Evolutionary conservation across 2,113 vertebrate genomes (phyloP).

Genomic region (Nematolebias whitei): DNA sequence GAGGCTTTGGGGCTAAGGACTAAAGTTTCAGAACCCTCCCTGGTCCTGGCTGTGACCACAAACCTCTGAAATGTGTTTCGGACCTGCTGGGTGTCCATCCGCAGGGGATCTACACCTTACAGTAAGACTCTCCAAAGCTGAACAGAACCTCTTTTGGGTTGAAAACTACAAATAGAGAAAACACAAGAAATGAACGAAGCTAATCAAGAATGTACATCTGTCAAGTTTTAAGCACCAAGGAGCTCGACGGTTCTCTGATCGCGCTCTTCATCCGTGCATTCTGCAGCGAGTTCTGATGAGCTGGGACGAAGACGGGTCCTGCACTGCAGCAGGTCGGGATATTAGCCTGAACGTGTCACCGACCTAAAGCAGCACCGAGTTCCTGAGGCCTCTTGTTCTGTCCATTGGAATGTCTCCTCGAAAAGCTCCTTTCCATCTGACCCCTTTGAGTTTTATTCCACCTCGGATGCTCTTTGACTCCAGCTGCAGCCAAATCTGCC

Average conservation of each 20-base stretch:
- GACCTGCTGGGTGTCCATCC: too few relatives aligned
- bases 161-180: background rate
- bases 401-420: slow-evolving; percentile 21
- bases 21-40: too few relatives aligned
- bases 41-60: too few relatives aligned
- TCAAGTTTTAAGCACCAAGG: slow-evolving; percentile 31
- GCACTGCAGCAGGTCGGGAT: slow-evolving; percentile 36
- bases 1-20: too few relatives aligned
- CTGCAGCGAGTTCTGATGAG: slow-evolving; percentile 49
- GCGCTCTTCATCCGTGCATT: slow-evolving; percentile 40
- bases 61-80: too few relatives aligned
- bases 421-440: slow-evolving; percentile 41
- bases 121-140: slow-evolving; percentile 1
- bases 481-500: slow-evolving; percentile 12
- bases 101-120: too few relatives aligned
- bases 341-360: slow-evolving; percentile 68
- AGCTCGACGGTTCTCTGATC: slow-evolving; percentile 26
- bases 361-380: slow-evolving; percentile 57
- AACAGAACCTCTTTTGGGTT: background rate
- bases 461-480: slow-evolving; percentile 22
- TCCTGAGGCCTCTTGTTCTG: slow-evolving; percentile 35
- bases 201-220: slow-evolving; percentile 49
- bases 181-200: slow-evolving; percentile 26
- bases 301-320: slow-evolving; percentile 44
- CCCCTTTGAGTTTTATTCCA: slow-evolving; percentile 3